Evolutionary conservation across 2,888 invertebrate species (phyloP).

Genomic region (Carcina quercana): DNA sequence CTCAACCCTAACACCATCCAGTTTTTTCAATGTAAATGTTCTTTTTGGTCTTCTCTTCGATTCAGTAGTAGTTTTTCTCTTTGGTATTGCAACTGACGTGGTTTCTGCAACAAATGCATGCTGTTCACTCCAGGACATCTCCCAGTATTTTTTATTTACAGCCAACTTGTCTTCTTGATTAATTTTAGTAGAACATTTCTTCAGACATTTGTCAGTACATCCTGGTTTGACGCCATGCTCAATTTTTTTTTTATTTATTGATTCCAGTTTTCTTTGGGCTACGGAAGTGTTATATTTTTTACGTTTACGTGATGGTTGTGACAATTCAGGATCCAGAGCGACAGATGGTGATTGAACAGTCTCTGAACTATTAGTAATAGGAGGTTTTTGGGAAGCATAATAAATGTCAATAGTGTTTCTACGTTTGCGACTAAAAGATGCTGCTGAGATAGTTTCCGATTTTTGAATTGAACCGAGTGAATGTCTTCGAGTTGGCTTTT

Average conservation of each 20-base stretch:
- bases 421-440: too few relatives aligned
- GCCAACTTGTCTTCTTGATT: slow-evolving; percentile 2
- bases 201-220: slow-evolving; percentile 2
- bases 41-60: slow-evolving; percentile 16
- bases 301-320: too few relatives aligned
- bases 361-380: too few relatives aligned
- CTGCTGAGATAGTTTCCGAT: too few relatives aligned
- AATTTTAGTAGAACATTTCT: not conserved
- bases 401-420: too few relatives aligned
- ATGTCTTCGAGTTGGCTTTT: too few relatives aligned
- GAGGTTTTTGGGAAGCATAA: too few relatives aligned
- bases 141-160: slow-evolving; percentile 8
- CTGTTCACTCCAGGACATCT: slow-evolving; percentile 12
- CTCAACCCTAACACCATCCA: slow-evolving; percentile 7
- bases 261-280: not conserved
- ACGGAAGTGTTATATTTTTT: too few relatives aligned
- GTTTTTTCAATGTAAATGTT: slow-evolving; percentile 12
- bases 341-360: too few relatives aligned
- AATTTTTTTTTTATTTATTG: too few relatives aligned
- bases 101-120: slow-evolving; percentile 13
- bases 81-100: slow-evolving; percentile 14
- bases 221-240: not conserved
- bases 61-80: slow-evolving; percentile 12
- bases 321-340: too few relatives aligned
- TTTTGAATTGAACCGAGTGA: too few relatives aligned